Percentiles rank a stretch among this genome's conserved stretches.
Evolutionary conservation across 2,797 vertebrate species (phyloP).

Genomic region (Avahi laniger): DNA sequence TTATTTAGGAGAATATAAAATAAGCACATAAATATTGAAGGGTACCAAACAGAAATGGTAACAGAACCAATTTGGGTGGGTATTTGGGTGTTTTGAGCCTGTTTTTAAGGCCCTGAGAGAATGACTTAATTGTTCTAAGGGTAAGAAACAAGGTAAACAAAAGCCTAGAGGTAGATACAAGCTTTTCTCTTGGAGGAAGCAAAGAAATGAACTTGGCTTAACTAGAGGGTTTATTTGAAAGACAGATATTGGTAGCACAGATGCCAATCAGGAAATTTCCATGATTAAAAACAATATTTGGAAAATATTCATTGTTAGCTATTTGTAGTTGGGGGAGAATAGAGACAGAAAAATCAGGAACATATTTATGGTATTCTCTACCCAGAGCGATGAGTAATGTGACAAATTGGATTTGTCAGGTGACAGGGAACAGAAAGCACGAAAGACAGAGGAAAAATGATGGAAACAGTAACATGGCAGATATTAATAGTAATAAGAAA

Average conservation of each 20-base stretch:
- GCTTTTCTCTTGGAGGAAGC: not conserved
- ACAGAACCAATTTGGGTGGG: not conserved
- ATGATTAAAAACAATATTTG: not conserved
- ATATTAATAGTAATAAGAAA: not conserved
- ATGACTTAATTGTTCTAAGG: not conserved
- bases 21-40: not conserved
- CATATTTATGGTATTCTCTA: conserved; percentile 3
- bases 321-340: not conserved
- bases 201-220: not conserved
- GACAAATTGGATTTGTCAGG: not conserved
- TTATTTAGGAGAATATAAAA: conserved; percentile 3
- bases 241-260: not conserved
- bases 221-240: not conserved
- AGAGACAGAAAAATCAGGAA: not conserved
- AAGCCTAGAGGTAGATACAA: not conserved
- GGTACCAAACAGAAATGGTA: not conserved
- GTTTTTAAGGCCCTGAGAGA: conserved; percentile 9
- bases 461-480: not conserved
- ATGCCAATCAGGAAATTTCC: not conserved
- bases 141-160: not conserved
- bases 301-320: conserved; percentile 10
- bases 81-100: not conserved
- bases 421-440: not conserved
- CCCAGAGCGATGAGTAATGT: not conserved
- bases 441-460: not conserved